Base-by-base conservation (phyloP, 1,140 invertebrate species). In the Schlechtendalia chinensis region DNA sequence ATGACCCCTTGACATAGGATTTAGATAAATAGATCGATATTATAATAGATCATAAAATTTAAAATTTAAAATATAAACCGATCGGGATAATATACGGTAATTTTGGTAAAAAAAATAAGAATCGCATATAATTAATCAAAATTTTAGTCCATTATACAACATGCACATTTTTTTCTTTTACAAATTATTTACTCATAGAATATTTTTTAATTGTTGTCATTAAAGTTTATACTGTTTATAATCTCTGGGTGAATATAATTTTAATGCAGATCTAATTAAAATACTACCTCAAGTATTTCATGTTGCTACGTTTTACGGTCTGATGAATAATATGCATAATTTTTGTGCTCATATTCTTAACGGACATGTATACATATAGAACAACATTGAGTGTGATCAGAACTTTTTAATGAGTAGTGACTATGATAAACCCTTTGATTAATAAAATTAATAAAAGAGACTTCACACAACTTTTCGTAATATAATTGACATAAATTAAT, bases 371-470 rank as follows among this genome's bases (percentile, higher is more conserved):
- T 50, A 14, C 47, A 24, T 1, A 22, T 24, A 16, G 5, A 14
- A 47, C 32, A 67, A 22, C 47, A 69, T 56, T 1, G 27, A 19
- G 2, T 19, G 8, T 16, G 27, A 29, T 56, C 14, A 56, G 17
- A 56, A 74, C 24, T 74, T 74, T 54, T 74, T 74, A 56, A 74
- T 58, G 11, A n/a, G 50, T 27, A 56, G 27, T 50, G 16, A 69
- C 10, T 69, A 63, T 11, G 27, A 32, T 4, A 19, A 11, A 11
- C 10, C 32, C 0, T 32, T 29, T 63, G 29, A 63, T 63, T 19
- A n/a, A 63, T 32, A 63, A 63, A 1, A 63, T 63, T 63, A 32
- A 11, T 63, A 32, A 16, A 17, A 8, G 8, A 61, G 1, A 61
- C 24, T 29, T 61, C 6, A 10, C 0, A 63, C 1, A 50, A 19